phyloP scores from a whole-genome alignment of 2,797 vertebrate species.

The Crax fasciolata region DNA sequence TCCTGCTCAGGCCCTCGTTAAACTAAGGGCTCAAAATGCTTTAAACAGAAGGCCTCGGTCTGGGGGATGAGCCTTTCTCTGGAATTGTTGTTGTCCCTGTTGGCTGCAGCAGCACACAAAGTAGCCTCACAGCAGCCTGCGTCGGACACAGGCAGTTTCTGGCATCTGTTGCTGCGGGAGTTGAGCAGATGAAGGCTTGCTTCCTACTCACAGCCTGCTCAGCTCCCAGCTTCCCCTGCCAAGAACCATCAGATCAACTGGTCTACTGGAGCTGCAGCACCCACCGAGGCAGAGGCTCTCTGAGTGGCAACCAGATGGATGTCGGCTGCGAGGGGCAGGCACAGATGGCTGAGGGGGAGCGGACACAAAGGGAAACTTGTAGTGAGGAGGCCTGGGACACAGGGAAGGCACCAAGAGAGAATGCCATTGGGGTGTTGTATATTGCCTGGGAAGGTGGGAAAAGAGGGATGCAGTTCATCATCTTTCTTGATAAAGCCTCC shows the following conservation, averaged over 20 bases:
- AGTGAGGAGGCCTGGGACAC: background rate
- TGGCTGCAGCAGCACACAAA: background rate
- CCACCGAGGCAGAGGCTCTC: constrained; percentile 22
- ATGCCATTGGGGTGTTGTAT: background rate
- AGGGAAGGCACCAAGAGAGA: background rate
- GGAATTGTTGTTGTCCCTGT: background rate
- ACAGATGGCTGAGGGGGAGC: constrained; percentile 44
- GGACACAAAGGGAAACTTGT: background rate
- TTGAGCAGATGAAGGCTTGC: constrained; percentile 35
- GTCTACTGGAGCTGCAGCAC: constrained; percentile 21
- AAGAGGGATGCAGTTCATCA: background rate
- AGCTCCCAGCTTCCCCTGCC: background rate
- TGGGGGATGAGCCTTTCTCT: background rate
- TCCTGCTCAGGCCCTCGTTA: background rate
- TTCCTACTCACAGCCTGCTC: constrained; percentile 33
- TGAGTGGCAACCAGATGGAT: constrained; percentile 32
- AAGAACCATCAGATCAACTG: constrained; percentile 48
- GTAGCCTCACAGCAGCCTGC: background rate
- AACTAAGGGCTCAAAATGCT: background rate
- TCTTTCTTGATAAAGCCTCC: background rate
- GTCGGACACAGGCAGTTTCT: constrained; percentile 35
- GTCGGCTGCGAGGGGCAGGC: background rate
- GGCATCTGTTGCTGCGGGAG: constrained; percentile 51
- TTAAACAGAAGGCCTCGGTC: background rate
- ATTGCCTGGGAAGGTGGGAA: background rate